A percentile compares a stretch with the other conserved stretches of the same genome.
These are phyloP conservation scores for Spea multiplicata DNA, from an alignment of 2,113 vertebrate species.

Conservation along the genomic window DNA sequence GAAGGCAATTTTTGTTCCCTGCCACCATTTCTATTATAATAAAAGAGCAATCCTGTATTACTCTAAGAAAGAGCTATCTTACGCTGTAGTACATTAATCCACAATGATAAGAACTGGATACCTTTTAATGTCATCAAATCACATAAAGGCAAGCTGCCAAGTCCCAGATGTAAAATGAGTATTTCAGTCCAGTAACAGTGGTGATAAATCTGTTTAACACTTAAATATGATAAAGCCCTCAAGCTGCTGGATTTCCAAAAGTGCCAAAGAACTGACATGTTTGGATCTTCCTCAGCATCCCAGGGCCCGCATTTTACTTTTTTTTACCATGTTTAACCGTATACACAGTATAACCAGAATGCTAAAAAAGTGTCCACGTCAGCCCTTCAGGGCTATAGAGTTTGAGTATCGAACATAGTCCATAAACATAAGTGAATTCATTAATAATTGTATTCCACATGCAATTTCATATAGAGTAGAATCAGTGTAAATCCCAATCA, in stretches of 20 bases:
- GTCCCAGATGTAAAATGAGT: conserved; percentile 22
- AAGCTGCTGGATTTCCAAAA: too few species aligned
- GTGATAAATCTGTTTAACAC: neutral
- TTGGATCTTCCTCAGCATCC: too few species aligned
- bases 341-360: neutral
- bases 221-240: too few species aligned
- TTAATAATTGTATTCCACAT: too few species aligned
- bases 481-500: too few species aligned
- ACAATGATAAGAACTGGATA: conserved; percentile 23
- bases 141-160: conserved; percentile 17
- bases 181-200: conserved; percentile 26
- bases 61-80: conserved; percentile 30
- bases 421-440: too few species aligned
- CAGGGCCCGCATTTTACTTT: neutral
- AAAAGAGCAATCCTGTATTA: conserved; percentile 26
- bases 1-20: neutral
- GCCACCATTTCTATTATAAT: neutral
- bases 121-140: conserved; percentile 12
- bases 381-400: too few species aligned
- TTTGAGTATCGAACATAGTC: too few species aligned
- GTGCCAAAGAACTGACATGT: too few species aligned
- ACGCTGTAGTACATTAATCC: conserved; percentile 32
- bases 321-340: neutral
- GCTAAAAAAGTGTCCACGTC: neutral
- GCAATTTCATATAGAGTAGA: too few species aligned